Evolutionary conservation across 2,888 invertebrate species (phyloP).

Genomic region (Melanostoma scalare): DNA sequence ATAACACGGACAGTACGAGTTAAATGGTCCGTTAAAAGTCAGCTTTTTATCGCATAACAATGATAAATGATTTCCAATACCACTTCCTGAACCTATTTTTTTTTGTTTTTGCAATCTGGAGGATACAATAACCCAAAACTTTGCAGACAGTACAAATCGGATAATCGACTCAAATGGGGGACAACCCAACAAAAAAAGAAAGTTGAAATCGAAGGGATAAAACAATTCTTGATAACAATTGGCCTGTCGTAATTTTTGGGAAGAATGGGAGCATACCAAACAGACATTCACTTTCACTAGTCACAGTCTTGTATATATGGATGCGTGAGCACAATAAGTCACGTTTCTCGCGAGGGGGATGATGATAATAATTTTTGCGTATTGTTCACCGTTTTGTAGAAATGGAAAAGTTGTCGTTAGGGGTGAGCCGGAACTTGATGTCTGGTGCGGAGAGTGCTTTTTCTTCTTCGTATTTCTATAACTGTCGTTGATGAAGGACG

Average conservation of each 20-base stretch:
- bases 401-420: conserved; percentile 40
- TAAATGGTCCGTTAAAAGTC: conserved; percentile 81
- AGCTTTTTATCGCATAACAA: conserved; percentile 78
- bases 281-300: conserved; percentile 51
- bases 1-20: conserved; percentile 36
- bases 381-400: conserved; percentile 61
- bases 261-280: neutral
- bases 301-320: conserved; percentile 35
- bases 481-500: too few relatives aligned
- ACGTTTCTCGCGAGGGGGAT: conserved; percentile 45
- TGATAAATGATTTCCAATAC: conserved; percentile 76
- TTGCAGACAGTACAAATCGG: conserved; percentile 64
- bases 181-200: conserved; percentile 12
- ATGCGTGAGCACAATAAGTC: conserved; percentile 60
- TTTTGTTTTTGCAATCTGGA: neutral
- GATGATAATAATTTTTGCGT: conserved; percentile 61
- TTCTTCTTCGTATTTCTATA: conserved; percentile 6
- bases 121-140: conserved; percentile 66
- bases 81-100: conserved; percentile 19
- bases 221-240: conserved; percentile 70
- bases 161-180: conserved; percentile 62
- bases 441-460: conserved; percentile 39
- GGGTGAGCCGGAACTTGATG: conserved; percentile 35
- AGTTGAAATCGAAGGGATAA: conserved; percentile 54
- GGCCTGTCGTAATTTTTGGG: conserved; percentile 42